Base-by-base conservation (phyloP, 2,888 invertebrate genomes). In the Troglohyphantes excavatus region DNA sequence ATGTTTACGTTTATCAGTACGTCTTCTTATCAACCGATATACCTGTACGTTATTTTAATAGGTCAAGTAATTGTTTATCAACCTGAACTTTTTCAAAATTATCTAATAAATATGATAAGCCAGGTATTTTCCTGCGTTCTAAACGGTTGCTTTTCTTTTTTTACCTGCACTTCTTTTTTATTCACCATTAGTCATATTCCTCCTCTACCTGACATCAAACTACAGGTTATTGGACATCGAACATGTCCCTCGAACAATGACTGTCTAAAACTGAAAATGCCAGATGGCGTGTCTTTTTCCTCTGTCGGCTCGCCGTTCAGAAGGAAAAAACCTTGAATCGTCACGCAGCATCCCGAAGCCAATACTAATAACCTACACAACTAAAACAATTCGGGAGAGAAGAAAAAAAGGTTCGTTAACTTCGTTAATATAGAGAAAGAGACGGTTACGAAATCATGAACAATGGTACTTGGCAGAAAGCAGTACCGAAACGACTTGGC, bases 391-490 rank as follows among this genome's bases (percentile, higher is more conserved):
- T 17, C 17, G 53, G 17, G 53, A 61, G 33, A 61, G 61, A 59
- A 53, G 26, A 59, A 78, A 72, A 83, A 83, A 83, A 83, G 46
- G 83, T 83, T 83, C 83, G 63, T 83, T 73, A 83, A 73, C 83
- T 83, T 46, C 27, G 65, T 19, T 46, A 43, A 65, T 63, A 3
- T 33, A 26, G 73, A 23, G 46, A 65, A 33, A 65, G 21, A 65
- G 65, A 81, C 73, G n/a, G 73, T 83, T 83, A 73, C 73, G 83
- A 83, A 83, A 83, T 17, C 70, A 11, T 21, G n/a, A 53, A 83
- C 72, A 72, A 72, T 72, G 43, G 61, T 7, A 9, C 53, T 23
- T 72, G 23, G 72, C 59, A 72, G 72, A 59, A n/a, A n/a, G n/a
- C n/a, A n/a, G n/a, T n/a, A n/a, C n/a, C n/a, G n/a, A n/a, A n/a